Evolutionary conservation across 2,888 invertebrate species (phyloP).

Genomic region (Meiosimyza platycephala): DNA sequence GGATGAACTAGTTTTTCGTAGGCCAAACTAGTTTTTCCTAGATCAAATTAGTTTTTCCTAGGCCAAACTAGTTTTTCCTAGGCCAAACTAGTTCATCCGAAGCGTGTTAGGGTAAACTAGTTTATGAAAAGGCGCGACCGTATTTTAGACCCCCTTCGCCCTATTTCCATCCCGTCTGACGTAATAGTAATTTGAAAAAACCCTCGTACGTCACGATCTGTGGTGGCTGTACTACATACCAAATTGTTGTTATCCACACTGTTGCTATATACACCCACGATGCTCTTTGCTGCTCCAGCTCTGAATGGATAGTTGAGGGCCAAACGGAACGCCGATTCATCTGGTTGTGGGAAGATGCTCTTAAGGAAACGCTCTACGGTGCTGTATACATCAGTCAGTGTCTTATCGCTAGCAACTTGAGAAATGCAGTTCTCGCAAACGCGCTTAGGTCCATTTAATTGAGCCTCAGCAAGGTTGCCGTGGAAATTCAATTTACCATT

Average conservation of each 20-base stretch:
- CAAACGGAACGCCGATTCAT: slow-evolving; percentile 74
- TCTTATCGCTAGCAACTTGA: slow-evolving; percentile 52
- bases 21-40: no score
- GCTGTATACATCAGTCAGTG: slow-evolving; percentile 55
- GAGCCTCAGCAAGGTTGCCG: slow-evolving; percentile 65
- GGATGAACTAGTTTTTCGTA: no score
- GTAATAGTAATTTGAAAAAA: no score
- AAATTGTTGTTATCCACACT: slow-evolving; percentile 69
- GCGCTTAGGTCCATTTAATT: slow-evolving; percentile 61
- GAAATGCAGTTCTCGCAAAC: slow-evolving; percentile 52
- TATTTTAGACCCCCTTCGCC: no score
- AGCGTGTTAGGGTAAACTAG: no score
- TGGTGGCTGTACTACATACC: slow-evolving; percentile 49
- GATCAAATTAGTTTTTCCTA: no score
- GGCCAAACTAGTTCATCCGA: no score
- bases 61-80: no score
- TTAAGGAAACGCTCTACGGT: slow-evolving; percentile 50
- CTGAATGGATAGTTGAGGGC: slow-evolving; percentile 80
- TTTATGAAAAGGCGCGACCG: no score
- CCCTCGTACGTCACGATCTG: no score
- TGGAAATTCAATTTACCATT: slow-evolving; percentile 69
- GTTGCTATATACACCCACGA: slow-evolving; percentile 75
- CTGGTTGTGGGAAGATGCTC: slow-evolving; percentile 63
- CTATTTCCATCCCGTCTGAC: no score
- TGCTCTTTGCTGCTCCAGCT: slow-evolving; percentile 79